Base-by-base conservation (phyloP, 2,888 invertebrate species). In the Pyralis farinalis region DNA sequence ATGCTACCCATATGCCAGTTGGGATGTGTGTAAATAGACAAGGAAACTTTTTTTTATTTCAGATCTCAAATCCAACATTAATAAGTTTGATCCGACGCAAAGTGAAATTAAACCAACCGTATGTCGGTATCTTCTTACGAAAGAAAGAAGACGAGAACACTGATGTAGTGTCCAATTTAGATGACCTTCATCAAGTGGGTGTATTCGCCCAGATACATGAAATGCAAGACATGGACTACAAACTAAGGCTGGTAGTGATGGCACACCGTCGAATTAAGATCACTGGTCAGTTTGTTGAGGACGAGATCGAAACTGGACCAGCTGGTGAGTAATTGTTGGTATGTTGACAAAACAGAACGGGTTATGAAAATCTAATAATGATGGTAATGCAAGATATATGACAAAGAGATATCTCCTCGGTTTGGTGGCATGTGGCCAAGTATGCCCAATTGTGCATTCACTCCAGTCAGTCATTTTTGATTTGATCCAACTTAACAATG, bases 191-290 rank as follows among this genome's bases (percentile, higher is more conserved):
- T 71, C 86, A 92, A 37, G 92, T 98, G 16, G 99, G 99, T 6
- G 97, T 98, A 1, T 99, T 99, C 81, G 99, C 98, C 6, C 98
- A 99, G 86, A 98, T 99, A 52, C 97, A 98, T 58, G 99, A 99
- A 81, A 93, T 99, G 86, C 98, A 98, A 73, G 98, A 98, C 71
- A 90, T 98, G 71, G 98, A 97, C 4, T 97, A 96, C 65, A 94
- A 94, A 71, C 76, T 98, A 35, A 90, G 97, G 43, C 91, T 99
- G 63, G 97, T 99, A 3, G 95, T 99, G 6, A 97, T 97, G 94
- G 98, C 97, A 0, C 98, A 98, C 75, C 89, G 98, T 43, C 90
- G 98, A 49, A 96, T 97, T 28, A 93, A 92, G 73, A 94, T 97
- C 22, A 93, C 94, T 0, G 93, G 93, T 6, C 96, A 95, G 74